Evolutionary conservation across 2,888 invertebrate species (phyloP).

Genomic region (Ceraclea dissimilis): DNA sequence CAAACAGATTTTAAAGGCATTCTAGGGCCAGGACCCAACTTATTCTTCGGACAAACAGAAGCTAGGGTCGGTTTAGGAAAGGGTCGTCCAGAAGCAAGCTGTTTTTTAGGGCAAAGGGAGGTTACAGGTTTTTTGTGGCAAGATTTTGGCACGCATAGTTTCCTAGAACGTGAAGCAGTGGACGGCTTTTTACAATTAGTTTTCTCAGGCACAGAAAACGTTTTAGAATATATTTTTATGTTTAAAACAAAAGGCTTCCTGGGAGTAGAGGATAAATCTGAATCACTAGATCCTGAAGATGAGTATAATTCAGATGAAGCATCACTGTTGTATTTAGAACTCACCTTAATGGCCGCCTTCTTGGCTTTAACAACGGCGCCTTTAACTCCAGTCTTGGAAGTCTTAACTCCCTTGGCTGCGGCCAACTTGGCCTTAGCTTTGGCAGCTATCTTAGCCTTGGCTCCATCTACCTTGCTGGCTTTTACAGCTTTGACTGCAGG

Average conservation of each 20-base stretch:
- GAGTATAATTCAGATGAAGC: neutral
- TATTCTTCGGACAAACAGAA: too few relatives aligned
- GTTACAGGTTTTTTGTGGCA: too few relatives aligned
- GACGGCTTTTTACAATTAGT: neutral
- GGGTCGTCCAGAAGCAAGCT: too few relatives aligned
- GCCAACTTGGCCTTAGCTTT: constrained; percentile 50
- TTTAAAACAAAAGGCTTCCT: neutral
- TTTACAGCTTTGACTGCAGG: constrained; percentile 37
- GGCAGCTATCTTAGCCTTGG: constrained; percentile 37
- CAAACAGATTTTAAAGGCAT: too few relatives aligned
- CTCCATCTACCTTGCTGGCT: constrained; percentile 33
- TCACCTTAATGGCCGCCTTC: constrained; percentile 79
- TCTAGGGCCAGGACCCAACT: too few relatives aligned
- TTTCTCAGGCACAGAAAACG: neutral
- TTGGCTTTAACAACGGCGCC: constrained; percentile 68
- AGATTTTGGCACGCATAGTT: too few relatives aligned
- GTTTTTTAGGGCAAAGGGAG: too few relatives aligned
- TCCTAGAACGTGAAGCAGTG: neutral
- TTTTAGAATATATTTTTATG: neutral
- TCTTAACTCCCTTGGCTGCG: constrained; percentile 40
- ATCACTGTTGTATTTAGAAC: constrained; percentile 11
- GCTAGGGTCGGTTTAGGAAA: too few relatives aligned
- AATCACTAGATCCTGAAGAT: too few relatives aligned
- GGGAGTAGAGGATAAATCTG: neutral
- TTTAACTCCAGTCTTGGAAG: constrained; percentile 44